A percentile compares a stretch with the other conserved stretches of the same genome.
Conservation (phyloP, 1,140 invertebrate genomes). For the Sycophila sp. region DNA sequence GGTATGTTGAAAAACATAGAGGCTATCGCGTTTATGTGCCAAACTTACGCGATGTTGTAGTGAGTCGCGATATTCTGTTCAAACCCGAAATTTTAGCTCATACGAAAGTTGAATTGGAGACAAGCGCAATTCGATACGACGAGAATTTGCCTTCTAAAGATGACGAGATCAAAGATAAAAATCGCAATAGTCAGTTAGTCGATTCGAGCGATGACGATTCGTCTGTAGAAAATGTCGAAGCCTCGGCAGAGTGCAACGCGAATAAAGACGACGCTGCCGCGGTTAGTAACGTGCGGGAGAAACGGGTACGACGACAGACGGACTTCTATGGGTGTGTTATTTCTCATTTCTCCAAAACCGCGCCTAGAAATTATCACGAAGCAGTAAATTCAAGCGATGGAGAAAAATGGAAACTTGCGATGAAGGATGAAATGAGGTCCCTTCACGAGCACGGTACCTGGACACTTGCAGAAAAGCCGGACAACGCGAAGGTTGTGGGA, state of each 20-base stretch:
- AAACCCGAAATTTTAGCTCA: constrained; percentile 8
- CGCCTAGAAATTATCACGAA: too few species aligned
- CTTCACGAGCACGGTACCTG: too few species aligned
- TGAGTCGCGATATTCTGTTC: constrained; percentile 24
- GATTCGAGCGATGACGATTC: neutral
- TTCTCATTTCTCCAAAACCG: too few species aligned
- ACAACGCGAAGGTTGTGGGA: constrained; percentile 28
- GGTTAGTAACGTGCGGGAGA: neutral
- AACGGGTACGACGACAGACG: neutral
- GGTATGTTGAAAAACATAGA: constrained; percentile 24
- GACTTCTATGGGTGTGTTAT: neutral
- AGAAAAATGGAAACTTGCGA: constrained; percentile 44
- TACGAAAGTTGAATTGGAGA: neutral
- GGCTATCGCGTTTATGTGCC: constrained; percentile 35
- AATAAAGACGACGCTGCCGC: neutral
- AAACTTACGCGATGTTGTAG: neutral
- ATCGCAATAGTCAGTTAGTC: neutral
- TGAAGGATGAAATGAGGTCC: too few species aligned
- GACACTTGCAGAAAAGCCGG: too few species aligned
- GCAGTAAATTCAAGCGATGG: constrained; percentile 39
- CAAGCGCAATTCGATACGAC: too few species aligned
- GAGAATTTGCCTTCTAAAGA: too few species aligned
- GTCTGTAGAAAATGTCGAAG: neutral
- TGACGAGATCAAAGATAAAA: neutral
- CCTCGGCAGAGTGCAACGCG: neutral